Conservation (phyloP, 2,797 vertebrate genomes). For the Neosalanx taihuensis region DNA sequence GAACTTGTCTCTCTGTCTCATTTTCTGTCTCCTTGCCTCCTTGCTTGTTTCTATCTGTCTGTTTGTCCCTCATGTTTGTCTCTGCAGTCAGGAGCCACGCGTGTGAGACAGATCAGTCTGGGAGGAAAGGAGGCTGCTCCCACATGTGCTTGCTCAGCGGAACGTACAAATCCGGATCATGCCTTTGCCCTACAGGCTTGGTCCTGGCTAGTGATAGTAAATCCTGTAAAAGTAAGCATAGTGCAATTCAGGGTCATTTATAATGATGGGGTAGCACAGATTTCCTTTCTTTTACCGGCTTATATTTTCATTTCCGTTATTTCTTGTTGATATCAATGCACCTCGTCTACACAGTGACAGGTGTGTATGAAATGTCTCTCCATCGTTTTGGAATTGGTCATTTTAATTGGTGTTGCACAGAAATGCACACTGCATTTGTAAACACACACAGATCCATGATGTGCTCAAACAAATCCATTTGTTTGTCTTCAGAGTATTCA, state of each 20-base stretch:
- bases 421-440: constrained; percentile 8
- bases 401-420: background rate
- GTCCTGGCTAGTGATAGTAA: constrained; percentile 75
- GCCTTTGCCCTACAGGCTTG: constrained; percentile 82
- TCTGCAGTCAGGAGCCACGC: constrained; percentile 78
- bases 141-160: constrained; percentile 84
- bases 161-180: constrained; percentile 79
- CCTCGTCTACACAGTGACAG: background rate
- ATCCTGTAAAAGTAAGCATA: constrained; percentile 84
- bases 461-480: background rate
- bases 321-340: background rate
- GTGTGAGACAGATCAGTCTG: constrained; percentile 71
- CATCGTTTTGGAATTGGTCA: too few relatives aligned
- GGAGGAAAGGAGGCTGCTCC: constrained; percentile 76
- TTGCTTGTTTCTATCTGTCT: too few relatives aligned
- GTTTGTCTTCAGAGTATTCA: constrained; percentile 19
- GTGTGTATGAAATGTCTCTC: too few relatives aligned
- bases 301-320: too few relatives aligned
- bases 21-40: background rate
- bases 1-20: background rate
- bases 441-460: background rate
- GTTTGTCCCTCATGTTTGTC: background rate
- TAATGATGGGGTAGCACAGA: background rate
- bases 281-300: background rate
- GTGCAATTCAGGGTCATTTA: background rate